Conservation (phyloP, 2,797 vertebrate genomes). For the Octomys mimax region DNA sequence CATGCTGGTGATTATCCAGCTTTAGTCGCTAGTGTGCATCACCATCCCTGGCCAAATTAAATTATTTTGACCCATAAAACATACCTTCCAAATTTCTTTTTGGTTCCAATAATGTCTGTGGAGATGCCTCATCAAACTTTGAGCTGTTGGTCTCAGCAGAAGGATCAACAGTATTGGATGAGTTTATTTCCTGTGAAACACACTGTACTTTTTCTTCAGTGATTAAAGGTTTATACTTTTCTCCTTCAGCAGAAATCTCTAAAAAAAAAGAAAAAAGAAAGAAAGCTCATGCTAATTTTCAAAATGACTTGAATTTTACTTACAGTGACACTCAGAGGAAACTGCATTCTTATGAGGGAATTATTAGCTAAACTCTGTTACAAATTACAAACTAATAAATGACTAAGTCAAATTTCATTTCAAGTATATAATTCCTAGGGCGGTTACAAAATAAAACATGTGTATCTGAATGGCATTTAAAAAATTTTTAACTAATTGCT, state of each 20-base stretch:
- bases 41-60: not conserved
- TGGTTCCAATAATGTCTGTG: slow-evolving; percentile 43
- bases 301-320: slow-evolving; percentile 53
- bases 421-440: not conserved
- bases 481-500: slow-evolving; percentile 26
- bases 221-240: slow-evolving; percentile 56
- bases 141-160: slow-evolving; percentile 45
- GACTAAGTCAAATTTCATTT: slow-evolving; percentile 29
- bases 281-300: not conserved
- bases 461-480: not conserved
- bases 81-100: slow-evolving; percentile 83
- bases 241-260: slow-evolving; percentile 81
- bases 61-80: slow-evolving; percentile 53
- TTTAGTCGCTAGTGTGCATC: not conserved
- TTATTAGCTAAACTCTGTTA: slow-evolving; percentile 11
- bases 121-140: slow-evolving; percentile 55
- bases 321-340: slow-evolving; percentile 46
- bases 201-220: slow-evolving; percentile 76
- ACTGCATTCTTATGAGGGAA: not conserved
- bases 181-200: slow-evolving; percentile 68
- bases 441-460: not conserved
- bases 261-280: slow-evolving; percentile 65
- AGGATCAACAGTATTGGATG: slow-evolving; percentile 54
- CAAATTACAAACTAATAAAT: slow-evolving; percentile 16
- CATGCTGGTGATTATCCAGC: not conserved